Evolutionary conservation across 2,888 invertebrate species (phyloP), one percentile per base, ranked within the genome.

Genomic region (Apamea sordens): DNA sequence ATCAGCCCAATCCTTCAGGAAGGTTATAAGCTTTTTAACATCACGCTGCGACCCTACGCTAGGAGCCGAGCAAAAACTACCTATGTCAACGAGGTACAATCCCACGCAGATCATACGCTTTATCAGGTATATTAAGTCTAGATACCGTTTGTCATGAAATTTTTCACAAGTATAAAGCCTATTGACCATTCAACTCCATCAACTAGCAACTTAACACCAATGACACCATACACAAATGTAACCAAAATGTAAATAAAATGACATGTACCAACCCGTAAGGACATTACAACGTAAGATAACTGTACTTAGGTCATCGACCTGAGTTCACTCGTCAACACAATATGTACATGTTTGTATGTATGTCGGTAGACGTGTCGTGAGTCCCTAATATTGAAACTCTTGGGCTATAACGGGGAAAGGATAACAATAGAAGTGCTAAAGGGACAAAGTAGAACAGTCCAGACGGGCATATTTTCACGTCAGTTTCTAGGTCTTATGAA

Each of bases 291-390:
- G 68, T 70, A 71, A 83, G 65, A 72, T 89, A 87, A 88, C 89
- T 83, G 90, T 87, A 82, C 83, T 41, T 61, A 53, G 90, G 79
- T 69, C 84, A 80, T 73, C 76, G 84, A 89, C 86, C 89, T 56
- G 64, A 77, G 73, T 69, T 74, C 80, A 80, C 76, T 73, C 78
- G 79, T 59, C 61, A 73, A 72, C 71, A 76, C 21, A 47, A 72
- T 64, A 65, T 44, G 64, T 61, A 53, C 41, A 77, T 63, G 61
- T 24, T 59, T 73, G 44, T 81, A 24, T 77, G 65, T 81, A 18
- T 80, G 76, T 44, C 8, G 76, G 75, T 64, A 68, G 47, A 88
- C 88, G 89, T 88, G 88, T 76, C 70, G 79, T 78, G 88, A 68
- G 78, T 89, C 87, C 89, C 77, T 79, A 80, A 89, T 85, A 77